Evolutionary conservation across 2,888 invertebrate species (phyloP).

Genomic region (Diabrotica balteata): DNA sequence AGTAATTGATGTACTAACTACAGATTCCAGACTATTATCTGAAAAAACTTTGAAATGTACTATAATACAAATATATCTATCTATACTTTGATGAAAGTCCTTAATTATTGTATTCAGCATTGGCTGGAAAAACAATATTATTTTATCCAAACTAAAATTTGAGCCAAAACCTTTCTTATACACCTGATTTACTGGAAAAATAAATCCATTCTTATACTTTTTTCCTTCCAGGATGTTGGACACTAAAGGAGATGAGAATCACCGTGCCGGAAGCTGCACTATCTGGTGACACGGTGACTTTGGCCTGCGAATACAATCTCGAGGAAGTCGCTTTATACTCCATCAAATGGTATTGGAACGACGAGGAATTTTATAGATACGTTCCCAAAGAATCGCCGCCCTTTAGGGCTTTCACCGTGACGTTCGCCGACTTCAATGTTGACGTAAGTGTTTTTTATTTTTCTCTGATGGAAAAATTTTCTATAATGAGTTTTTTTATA

Average conservation of each 20-base stretch:
- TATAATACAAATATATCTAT: too few relatives aligned
- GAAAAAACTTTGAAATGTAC: too few relatives aligned
- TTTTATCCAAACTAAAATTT: too few relatives aligned
- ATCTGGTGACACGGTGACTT: slow-evolving; percentile 61
- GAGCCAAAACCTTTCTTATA: too few relatives aligned
- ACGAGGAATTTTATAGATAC: slow-evolving; percentile 65
- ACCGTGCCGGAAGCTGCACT: slow-evolving; percentile 60
- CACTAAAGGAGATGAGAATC: slow-evolving; percentile 54
- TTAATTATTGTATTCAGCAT: too few relatives aligned
- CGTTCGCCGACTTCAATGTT: slow-evolving; percentile 57
- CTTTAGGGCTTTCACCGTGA: slow-evolving; percentile 61
- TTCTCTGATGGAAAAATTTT: not conserved
- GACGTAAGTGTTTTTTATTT: slow-evolving; percentile 59
- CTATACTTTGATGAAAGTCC: too few relatives aligned
- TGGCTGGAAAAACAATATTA: too few relatives aligned
- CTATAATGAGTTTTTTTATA: too few relatives aligned
- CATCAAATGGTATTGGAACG: slow-evolving; percentile 66
- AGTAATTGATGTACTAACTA: too few relatives aligned
- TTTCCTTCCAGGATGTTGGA: slow-evolving; percentile 48
- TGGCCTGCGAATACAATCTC: slow-evolving; percentile 64
- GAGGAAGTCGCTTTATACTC: slow-evolving; percentile 63
- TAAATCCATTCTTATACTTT: too few relatives aligned
- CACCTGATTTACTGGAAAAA: too few relatives aligned
- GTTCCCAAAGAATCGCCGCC: slow-evolving; percentile 65
- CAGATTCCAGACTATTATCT: too few relatives aligned